Base-by-base conservation (phyloP, 2,888 invertebrate genomes). In the Caradrina kadenii region DNA sequence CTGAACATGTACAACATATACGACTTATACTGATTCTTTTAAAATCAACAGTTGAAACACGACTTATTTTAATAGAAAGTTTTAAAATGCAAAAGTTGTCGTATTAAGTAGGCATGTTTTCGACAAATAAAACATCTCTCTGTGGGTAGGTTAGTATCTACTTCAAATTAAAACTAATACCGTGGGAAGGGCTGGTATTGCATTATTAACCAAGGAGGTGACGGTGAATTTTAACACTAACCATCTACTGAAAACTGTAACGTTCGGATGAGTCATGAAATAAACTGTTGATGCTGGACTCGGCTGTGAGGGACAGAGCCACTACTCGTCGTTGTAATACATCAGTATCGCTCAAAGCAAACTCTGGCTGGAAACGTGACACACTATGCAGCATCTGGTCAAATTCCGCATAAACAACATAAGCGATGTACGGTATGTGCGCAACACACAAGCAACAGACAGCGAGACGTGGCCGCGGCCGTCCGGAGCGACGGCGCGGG, bases 231-330 rank as follows among this genome's bases (percentile, higher is more conserved):
- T 92, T 92, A 92, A 92, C 90, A 91, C 75, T 88, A 77, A 91
- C 76, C 88, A 77, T 76, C 87, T 88, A 67, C 89, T 90, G 88
- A 90, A 91, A 92, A 90, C 91, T 90, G 86, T 86, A 87, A 76
- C 73, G 84, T 86, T 85, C 86, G 68, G 54, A 63, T 19, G 17
- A 71, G 67, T 67, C 79, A 71, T 85, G 82, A 84, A 83, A 83
- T 76, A 70, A 75, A 76, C 69, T 76, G 65, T 53, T 69, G n/a
- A 13, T 13, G 42, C 26, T 26, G 42, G 35, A 7, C 15, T 49
- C 48, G n/a, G 53, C 11, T 21, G 22, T 8, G 19, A 21, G 19
- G 39, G 49, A 19, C 17, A 22, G 22, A 6, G 13, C 8, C 35
- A 13, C n/a, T 5, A 10, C 13, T 42, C 31, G 22, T 22, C 39